These are phyloP conservation scores for Tachysurus vachellii DNA, from an alignment of 2,113 vertebrate species.

Conservation along the genomic window DNA sequence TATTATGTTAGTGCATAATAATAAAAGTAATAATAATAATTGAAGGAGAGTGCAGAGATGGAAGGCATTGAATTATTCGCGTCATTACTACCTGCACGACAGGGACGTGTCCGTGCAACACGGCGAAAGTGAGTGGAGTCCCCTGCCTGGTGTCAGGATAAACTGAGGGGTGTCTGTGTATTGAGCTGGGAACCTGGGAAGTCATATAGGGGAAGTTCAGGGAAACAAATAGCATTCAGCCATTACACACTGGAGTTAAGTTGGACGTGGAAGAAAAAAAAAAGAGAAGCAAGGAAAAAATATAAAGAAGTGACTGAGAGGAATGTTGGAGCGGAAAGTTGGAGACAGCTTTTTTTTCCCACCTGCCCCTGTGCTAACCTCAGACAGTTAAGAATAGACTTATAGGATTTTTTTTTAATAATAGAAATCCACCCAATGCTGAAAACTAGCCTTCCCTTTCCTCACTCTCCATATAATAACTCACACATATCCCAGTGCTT, in stretches of 20 bases:
- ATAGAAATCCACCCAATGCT: slow-evolving; percentile 26
- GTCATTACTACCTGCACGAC: slow-evolving; percentile 92
- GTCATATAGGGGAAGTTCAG: slow-evolving; percentile 76
- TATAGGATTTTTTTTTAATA: slow-evolving; percentile 3
- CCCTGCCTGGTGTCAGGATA: slow-evolving; percentile 98
- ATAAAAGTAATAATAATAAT: slow-evolving; percentile 61
- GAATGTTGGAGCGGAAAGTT: slow-evolving; percentile 33
- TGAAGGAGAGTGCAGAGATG: slow-evolving; percentile 65
- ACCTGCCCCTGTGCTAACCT: slow-evolving; percentile 30
- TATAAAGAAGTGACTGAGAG: slow-evolving; percentile 31
- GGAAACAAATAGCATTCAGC: slow-evolving; percentile 72
- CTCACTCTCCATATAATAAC: slow-evolving; percentile 22
- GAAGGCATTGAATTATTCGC: slow-evolving; percentile 67
- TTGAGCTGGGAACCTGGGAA: slow-evolving; percentile 98
- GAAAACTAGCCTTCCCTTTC: slow-evolving; percentile 21
- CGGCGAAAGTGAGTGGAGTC: slow-evolving; percentile 99
- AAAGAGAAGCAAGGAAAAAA: slow-evolving; percentile 44
- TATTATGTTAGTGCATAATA: slow-evolving; percentile 59
- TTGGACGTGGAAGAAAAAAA: slow-evolving; percentile 45
- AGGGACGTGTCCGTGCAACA: slow-evolving; percentile 99
- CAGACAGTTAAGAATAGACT: slow-evolving; percentile 19
- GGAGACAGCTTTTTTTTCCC: slow-evolving; percentile 27
- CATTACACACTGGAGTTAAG: slow-evolving; percentile 60
- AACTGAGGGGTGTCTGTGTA: slow-evolving; percentile 99
- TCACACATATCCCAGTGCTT: slow-evolving; percentile 11